Evolutionary conservation across 2,888 invertebrate genomes (phyloP).

Genomic region (Netelia inedita): DNA sequence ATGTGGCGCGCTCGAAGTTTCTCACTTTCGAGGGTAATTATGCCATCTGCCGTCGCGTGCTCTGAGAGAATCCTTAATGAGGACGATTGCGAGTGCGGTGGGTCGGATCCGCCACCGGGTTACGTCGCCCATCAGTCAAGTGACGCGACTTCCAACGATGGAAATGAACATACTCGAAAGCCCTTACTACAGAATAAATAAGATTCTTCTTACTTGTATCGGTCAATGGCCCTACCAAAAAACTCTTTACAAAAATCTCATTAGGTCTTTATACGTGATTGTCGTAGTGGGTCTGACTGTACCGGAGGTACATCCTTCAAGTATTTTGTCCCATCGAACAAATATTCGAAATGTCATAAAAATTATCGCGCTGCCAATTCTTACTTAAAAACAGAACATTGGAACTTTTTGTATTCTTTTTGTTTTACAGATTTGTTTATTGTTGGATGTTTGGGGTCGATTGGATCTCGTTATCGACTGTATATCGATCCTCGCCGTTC

Average conservation of each 20-base stretch:
- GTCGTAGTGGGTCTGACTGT: slow-evolving; percentile 33
- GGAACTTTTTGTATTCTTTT: background rate
- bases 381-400: background rate
- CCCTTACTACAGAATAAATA: slow-evolving; percentile 60
- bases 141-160: background rate
- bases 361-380: background rate
- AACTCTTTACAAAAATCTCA: slow-evolving; percentile 36
- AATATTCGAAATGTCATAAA: background rate
- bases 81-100: background rate
- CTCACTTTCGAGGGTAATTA: slow-evolving; percentile 34
- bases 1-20: background rate
- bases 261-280: slow-evolving; percentile 21
- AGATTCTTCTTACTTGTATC: slow-evolving; percentile 55
- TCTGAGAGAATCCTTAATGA: slow-evolving; percentile 56
- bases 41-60: slow-evolving; percentile 24
- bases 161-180: slow-evolving; percentile 63
- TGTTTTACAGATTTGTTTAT: slow-evolving; percentile 50
- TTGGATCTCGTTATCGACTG: slow-evolving; percentile 62
- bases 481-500: slow-evolving; percentile 47
- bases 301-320: slow-evolving; percentile 34
- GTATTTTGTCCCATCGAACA: background rate
- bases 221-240: slow-evolving; percentile 66
- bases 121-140: slow-evolving; percentile 26
- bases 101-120: background rate
- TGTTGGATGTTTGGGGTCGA: slow-evolving; percentile 57